Conservation (phyloP, 1,140 invertebrate species). For the Hesperophylax magnus region DNA sequence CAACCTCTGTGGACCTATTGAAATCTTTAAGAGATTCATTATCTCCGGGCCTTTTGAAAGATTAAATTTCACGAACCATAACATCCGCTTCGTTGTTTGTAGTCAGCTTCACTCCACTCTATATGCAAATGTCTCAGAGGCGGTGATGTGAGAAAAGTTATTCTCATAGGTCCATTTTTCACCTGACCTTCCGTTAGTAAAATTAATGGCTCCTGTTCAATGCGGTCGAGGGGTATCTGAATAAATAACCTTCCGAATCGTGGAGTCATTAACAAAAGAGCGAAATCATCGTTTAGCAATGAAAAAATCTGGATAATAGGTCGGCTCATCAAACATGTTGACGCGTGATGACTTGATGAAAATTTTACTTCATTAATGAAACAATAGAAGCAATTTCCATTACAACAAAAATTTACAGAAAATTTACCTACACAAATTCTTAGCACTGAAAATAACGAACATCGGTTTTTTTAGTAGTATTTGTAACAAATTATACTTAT, state of each 20-base stretch:
- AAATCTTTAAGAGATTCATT: conserved; percentile 17
- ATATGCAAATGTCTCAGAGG: conserved; percentile 40
- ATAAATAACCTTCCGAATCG: neutral
- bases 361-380: too few species aligned
- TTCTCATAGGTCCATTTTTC: conserved; percentile 26
- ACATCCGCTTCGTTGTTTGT: conserved; percentile 29
- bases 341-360: too few species aligned
- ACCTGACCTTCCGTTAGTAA: conserved; percentile 27
- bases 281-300: neutral
- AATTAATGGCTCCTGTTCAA: conserved; percentile 29
- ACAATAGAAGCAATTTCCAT: too few species aligned
- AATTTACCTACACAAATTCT: too few species aligned
- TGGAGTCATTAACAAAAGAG: neutral
- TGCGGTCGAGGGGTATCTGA: neutral
- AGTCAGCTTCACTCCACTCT: conserved; percentile 29
- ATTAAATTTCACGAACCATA: conserved; percentile 44
- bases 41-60: conserved; percentile 24
- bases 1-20: conserved; percentile 8
- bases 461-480: too few species aligned
- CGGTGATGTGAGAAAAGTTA: conserved; percentile 15
- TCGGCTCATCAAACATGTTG: neutral
- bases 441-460: too few species aligned
- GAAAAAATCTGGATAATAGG: neutral
- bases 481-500: too few species aligned
- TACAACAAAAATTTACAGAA: too few species aligned